These are phyloP conservation scores for Actias luna DNA, from an alignment of 2,888 invertebrate species.

Conservation along the genomic window DNA sequence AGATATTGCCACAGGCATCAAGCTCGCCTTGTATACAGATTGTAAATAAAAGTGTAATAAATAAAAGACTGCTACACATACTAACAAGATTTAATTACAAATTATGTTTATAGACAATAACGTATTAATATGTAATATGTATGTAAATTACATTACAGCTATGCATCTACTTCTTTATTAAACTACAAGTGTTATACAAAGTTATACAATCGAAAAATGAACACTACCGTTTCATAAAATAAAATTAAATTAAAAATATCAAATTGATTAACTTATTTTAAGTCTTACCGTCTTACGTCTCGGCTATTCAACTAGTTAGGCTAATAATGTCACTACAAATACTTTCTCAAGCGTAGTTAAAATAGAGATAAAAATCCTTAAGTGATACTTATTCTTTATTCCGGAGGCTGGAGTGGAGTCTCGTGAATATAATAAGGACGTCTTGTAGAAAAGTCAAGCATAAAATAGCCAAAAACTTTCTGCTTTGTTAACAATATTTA, in stretches of 20 bases:
- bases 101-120: neutral
- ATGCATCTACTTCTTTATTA: too few species aligned
- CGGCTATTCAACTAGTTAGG: neutral
- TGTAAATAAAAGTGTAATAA: too few species aligned
- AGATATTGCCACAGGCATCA: too few species aligned
- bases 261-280: neutral
- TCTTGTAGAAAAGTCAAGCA: neutral
- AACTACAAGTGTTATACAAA: too few species aligned
- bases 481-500: neutral
- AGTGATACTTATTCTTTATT: constrained; percentile 5
- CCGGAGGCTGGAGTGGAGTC: neutral
- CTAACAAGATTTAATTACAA: neutral
- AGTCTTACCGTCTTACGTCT: too few species aligned
- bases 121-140: neutral
- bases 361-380: constrained; percentile 1
- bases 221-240: too few species aligned
- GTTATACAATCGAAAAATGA: too few species aligned
- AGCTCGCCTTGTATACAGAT: too few species aligned
- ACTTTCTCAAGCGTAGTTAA: constrained; percentile 1
- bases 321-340: neutral
- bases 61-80: too few species aligned
- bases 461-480: constrained; percentile 1
- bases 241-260: too few species aligned
- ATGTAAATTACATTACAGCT: neutral
- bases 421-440: neutral